Percentiles rank a stretch among this genome's conserved stretches.
phyloP scores from a whole-genome alignment of 2,888 invertebrate species.

The Rhimphoctona megacephalus region DNA sequence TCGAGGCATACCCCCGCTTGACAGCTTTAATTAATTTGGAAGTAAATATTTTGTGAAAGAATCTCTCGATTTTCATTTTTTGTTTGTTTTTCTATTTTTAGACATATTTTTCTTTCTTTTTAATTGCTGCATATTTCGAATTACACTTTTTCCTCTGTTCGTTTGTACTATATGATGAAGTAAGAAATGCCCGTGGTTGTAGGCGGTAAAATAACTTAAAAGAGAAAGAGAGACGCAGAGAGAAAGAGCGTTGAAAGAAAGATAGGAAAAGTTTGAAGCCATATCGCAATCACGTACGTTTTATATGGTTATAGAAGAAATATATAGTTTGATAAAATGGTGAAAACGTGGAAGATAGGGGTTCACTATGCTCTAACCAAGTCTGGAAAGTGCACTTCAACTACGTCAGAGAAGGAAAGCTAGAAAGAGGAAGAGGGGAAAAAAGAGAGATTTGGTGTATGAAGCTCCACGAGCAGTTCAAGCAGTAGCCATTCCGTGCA shows the following conservation, averaged over 20 bases:
- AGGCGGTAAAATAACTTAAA: not conserved
- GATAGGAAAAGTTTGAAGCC: slow-evolving; percentile 44
- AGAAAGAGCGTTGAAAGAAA: not conserved
- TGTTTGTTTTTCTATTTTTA: not conserved
- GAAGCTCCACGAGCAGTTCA: slow-evolving; percentile 37
- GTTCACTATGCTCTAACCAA: slow-evolving; percentile 15
- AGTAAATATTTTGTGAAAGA: not conserved
- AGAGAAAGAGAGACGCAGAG: not conserved
- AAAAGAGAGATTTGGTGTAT: slow-evolving; percentile 53
- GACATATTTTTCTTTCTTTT: not conserved
- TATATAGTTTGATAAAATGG: slow-evolving; percentile 31
- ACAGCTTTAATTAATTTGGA: not conserved
- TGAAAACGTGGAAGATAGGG: slow-evolving; percentile 36
- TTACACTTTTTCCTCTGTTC: not conserved
- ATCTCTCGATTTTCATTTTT: not conserved
- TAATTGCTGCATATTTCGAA: not conserved
- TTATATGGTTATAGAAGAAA: slow-evolving; percentile 1
- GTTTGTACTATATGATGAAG: not conserved
- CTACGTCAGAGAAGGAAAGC: slow-evolving; percentile 29
- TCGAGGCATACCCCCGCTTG: not conserved
- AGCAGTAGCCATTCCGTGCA: slow-evolving; percentile 72
- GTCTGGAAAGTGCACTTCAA: slow-evolving; percentile 60
- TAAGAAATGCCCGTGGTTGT: not conserved
- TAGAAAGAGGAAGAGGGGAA: slow-evolving; percentile 25
- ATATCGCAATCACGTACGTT: slow-evolving; percentile 59